Evolutionary conservation across 2,888 invertebrate species (phyloP), one percentile per base, ranked within the genome.

Genomic region (Merodon equestris): DNA sequence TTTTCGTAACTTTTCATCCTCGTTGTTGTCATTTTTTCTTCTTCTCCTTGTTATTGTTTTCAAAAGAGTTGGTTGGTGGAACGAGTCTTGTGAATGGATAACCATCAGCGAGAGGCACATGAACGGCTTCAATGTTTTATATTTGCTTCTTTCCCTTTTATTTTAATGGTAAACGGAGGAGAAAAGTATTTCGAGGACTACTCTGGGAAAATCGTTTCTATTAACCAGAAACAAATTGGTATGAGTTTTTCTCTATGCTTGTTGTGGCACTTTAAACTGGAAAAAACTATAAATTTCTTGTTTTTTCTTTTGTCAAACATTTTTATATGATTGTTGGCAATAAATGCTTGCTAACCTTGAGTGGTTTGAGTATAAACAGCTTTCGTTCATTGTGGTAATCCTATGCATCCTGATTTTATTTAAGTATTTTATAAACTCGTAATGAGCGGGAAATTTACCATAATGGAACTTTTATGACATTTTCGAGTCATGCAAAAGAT

Each of bases 1-100:
- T 63, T 60, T 61, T 61, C 19, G 34, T 44, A 63, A 67, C 60
- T 54, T 72, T 9, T 38, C 53, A 27, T 67, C 50, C 38, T 71
- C 53, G 17, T 68, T 57, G 48, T 15, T 15, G 34, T 63, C 51
- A 3, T 27, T 27, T 7, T 27, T 27, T 27, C 27, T 51, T 57
- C 13, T 40, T 66, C 40, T 66, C 56, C 9, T 19, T 53, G 51
- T 64, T 73, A 38, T 40, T 36, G 19, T 68, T 72, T 67, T 68
- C 27, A 64, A 64, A 51, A 47, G 48, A 44, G 38, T 45, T 42
- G 51, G 27, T 27, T 27, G 27, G 27, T 27, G n/a, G 19, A 68
- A 53, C 18, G 64, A 44, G n/a, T 54, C 18, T 54, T 13, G 14
- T 47, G 17, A 40, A 44, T 44, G 61, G 19, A 66, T 48, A 40